Evolutionary conservation across 1,140 invertebrate genomes (phyloP), one percentile per base, ranked within the genome.

Genomic region (Cydia pomonella): DNA sequence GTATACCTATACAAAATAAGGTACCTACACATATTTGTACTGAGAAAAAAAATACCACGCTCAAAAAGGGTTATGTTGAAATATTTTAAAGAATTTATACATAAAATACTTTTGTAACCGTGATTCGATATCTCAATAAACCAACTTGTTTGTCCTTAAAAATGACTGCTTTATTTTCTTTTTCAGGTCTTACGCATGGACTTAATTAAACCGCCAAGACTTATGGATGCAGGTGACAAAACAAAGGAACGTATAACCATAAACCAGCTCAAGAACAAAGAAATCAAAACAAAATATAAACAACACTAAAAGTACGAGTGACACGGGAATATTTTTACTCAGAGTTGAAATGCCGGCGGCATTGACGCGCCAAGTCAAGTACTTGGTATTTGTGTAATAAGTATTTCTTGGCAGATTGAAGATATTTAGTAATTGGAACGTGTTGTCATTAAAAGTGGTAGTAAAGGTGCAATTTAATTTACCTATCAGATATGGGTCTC

Each of bases 211-310:
- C 16, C 16, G 3, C 23, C 63, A 10, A 69, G 64, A 69, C 64
- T 38, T 38, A 69, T 69, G 64, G 33, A 38, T 18, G 64, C 27
- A 69, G 64, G 64, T 69, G 64, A 69, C 64, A 69, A 69, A 69
- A 69, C 64, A 69, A 69, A 69, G 64, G 64, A 69, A 38, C 29
- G 27, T 13, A 23, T 69, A 25, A 69, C 16, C 64, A 69, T 69
- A 69, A 69, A 69, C 64, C 33, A 38, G 29, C n/a, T 0, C 27
- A 69, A 69, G 64, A 38, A 69, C 64, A 69, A 69, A 41, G 64
- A 38, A 69, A 69, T 69, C n/a, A 69, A 38, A 33, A 69, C 64
- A 33, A 69, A 69, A 38, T 41, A 38, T 69, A 69, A 69, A 69
- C 64, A 69, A 69, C 64, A 21, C 29, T 69, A 33, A 69, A 69